These are phyloP conservation scores for Camarhynchus parvulus DNA, from an alignment of 2,113 vertebrate genomes.

Conservation along the genomic window DNA sequence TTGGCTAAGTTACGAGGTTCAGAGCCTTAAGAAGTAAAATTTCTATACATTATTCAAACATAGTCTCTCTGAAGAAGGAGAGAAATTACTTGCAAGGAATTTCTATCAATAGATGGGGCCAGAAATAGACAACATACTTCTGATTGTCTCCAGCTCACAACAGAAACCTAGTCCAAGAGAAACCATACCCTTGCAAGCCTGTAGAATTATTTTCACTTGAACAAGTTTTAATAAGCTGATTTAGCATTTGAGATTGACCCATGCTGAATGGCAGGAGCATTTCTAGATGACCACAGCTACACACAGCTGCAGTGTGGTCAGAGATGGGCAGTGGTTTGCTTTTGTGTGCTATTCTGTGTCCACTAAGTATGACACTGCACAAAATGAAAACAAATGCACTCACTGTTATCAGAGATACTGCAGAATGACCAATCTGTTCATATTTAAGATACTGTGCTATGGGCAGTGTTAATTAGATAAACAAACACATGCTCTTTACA, in stretches of 20 bases:
- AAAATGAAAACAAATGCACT: background rate
- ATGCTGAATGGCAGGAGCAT: background rate
- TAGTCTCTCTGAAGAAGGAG: background rate
- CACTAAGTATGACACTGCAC: fast-evolving
- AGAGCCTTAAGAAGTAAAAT: background rate
- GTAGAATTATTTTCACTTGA: background rate
- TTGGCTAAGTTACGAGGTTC: background rate
- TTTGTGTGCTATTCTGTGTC: background rate
- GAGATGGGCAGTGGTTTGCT: background rate
- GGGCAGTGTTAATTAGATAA: background rate
- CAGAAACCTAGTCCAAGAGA: background rate
- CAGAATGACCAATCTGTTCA: background rate
- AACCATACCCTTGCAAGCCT: background rate
- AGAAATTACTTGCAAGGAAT: background rate
- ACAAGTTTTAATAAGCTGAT: background rate
- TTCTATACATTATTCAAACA: background rate
- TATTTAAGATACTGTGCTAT: background rate
- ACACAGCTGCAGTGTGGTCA: background rate
- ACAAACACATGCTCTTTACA: background rate
- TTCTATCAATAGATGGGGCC: background rate
- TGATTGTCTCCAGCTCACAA: background rate
- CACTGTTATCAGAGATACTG: background rate
- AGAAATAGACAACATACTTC: background rate
- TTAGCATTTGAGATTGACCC: background rate
- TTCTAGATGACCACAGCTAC: background rate